Evolutionary conservation across 1,140 invertebrate genomes (phyloP).

Genomic region (Pantala flavescens): DNA sequence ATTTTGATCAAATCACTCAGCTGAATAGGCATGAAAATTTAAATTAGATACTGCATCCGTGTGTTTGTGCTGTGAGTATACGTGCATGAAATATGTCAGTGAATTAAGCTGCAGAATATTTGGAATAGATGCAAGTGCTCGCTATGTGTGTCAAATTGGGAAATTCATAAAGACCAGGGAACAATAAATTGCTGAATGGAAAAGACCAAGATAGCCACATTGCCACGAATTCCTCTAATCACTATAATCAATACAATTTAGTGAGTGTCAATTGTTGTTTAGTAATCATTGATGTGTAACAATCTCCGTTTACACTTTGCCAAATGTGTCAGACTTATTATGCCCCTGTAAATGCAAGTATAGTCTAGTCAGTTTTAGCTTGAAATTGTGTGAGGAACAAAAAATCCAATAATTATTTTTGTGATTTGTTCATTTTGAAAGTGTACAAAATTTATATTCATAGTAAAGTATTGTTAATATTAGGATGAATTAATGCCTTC

Average conservation of each 20-base stretch:
- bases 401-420: conserved; percentile 24
- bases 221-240: conserved; percentile 1
- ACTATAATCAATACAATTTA: conserved; percentile 13
- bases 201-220: neutral
- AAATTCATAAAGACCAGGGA: neutral
- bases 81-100: neutral
- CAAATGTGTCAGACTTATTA: conserved; percentile 13
- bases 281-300: conserved; percentile 7
- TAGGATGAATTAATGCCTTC: conserved; percentile 23
- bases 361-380: conserved; percentile 24
- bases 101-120: neutral
- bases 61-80: conserved; percentile 5
- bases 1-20: neutral
- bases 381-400: conserved; percentile 19
- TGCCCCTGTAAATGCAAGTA: conserved; percentile 21
- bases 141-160: neutral
- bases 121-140: neutral
- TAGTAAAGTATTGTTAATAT: conserved; percentile 20
- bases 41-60: neutral
- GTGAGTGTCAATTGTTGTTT: conserved; percentile 15
- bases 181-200: conserved; percentile 1
- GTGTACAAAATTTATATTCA: conserved; percentile 25
- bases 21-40: conserved; percentile 2
- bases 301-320: conserved; percentile 14
- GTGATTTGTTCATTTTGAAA: conserved; percentile 24